Evolutionary conservation across 2,113 vertebrate species (phyloP), one percentile per base, ranked within the genome.

Genomic region (Tretioscincus oriximinensis): DNA sequence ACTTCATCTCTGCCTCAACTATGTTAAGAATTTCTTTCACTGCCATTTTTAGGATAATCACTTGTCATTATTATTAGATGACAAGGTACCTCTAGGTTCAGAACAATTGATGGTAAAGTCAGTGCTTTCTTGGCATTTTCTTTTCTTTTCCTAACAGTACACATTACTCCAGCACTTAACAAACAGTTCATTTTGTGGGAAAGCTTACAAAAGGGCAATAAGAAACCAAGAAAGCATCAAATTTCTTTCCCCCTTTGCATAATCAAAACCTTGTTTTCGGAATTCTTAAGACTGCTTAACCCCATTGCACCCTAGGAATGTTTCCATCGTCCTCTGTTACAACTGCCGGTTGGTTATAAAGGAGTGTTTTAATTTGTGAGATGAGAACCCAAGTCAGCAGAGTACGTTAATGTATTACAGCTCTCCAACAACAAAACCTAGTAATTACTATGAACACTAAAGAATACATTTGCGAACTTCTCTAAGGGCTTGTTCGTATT

Each of bases 281-380:
- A 82, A 76, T 76, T n/a, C 73, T 35, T 63, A n/a, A 70, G 66
- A 70, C 73, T 61, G 80, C 65, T 82, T 76, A 82, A 82, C 73
- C 66, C 66, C 54, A 63, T 60, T 76, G 35, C 80, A 70, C 80
- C 76, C 76, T 69, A 67, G 73, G 73, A 76, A 76, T 14, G 18
- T 76, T 76, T 75, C 80, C 69, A 31, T 76, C 80, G 70, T 76
- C 31, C 26, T 75, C 73, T n/a, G 35, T 76, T 76, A 81, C 80
- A 76, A 82, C 76, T 76, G n/a, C 73, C 26, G 54, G 24, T 35
- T 75, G 28, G 66, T 64, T 76, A 54, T 70, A 84, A 80, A 80
- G 75, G 65, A 76, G 78, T 69, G 65, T 84, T 84, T 84, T 79
- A 84, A 79, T 84, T 84, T 84, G 71, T 82, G 66, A 73, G 80